phyloP scores from a whole-genome alignment of 1,140 invertebrate species.

The Bombus confusus region DNA sequence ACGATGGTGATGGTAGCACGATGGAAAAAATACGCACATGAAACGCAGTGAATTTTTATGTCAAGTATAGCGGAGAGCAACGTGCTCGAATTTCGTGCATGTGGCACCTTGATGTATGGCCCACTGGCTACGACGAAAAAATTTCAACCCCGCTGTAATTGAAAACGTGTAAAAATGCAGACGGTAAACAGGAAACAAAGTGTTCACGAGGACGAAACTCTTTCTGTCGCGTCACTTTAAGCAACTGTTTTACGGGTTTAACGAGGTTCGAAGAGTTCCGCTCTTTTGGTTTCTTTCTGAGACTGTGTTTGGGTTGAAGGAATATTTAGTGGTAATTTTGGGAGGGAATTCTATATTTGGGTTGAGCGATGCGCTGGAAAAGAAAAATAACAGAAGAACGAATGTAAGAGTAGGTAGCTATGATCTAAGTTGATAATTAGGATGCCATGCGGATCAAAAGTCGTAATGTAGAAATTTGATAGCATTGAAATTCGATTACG shows the following conservation, averaged over 20 bases:
- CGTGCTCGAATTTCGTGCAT: slow-evolving; percentile 52
- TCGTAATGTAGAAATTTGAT: not conserved
- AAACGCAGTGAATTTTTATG: slow-evolving; percentile 56
- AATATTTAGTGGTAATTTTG: slow-evolving; percentile 4
- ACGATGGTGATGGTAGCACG: slow-evolving; percentile 25
- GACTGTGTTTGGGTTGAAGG: not conserved
- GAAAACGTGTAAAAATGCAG: slow-evolving; percentile 48
- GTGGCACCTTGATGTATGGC: slow-evolving; percentile 52
- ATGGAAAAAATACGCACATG: slow-evolving; percentile 57
- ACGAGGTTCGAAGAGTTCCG: not conserved
- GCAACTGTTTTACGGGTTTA: not conserved
- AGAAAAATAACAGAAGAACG: not conserved
- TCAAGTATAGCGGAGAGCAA: slow-evolving; percentile 34
- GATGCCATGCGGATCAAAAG: not conserved
- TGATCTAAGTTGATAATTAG: not conserved
- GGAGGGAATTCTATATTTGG: slow-evolving; percentile 34
- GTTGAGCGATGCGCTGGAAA: no score
- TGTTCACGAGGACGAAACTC: not conserved
- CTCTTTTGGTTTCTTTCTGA: not conserved
- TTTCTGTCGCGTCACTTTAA: not conserved
- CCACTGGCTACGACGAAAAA: slow-evolving; percentile 7
- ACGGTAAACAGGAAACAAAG: not conserved
- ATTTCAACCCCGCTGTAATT: slow-evolving; percentile 47
- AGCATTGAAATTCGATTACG: not conserved
- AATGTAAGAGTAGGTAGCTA: not conserved